A percentile compares a stretch with the other conserved stretches of the same genome.
Conservation (phyloP, 1,140 invertebrate genomes). For the Brachionus manjavacas region DNA sequence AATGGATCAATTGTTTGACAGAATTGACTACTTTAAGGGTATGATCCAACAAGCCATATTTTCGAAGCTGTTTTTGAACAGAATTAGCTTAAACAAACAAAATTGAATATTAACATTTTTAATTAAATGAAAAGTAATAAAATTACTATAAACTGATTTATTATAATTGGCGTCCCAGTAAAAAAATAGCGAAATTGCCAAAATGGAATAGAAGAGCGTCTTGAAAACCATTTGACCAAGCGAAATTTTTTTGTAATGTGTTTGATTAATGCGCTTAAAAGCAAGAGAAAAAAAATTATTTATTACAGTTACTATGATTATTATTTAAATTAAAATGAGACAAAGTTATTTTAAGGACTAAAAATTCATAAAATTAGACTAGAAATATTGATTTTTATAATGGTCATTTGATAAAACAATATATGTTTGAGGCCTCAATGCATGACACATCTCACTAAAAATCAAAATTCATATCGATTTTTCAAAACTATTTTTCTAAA, state of each 20-base stretch:
- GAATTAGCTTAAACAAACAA: constrained; percentile 26
- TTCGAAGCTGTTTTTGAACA: neutral
- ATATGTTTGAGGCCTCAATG: neutral
- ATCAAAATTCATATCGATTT: neutral
- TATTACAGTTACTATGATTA: neutral
- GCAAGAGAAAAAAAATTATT: neutral
- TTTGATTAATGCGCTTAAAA: neutral
- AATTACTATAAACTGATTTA: constrained; percentile 35
- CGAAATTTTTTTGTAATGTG: neutral
- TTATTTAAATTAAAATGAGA: neutral
- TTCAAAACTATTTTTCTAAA: no score
- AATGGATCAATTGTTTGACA: neutral
- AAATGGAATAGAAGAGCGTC: neutral
- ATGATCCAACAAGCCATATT: constrained; percentile 17
- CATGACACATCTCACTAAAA: neutral
- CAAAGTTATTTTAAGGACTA: neutral
- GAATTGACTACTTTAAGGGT: constrained; percentile 11
- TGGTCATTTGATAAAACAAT: neutral
- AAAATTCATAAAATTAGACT: neutral
- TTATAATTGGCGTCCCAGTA: constrained; percentile 32
- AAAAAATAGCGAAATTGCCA: neutral
- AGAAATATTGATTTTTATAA: neutral
- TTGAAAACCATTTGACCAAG: neutral
- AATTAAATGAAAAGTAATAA: neutral
- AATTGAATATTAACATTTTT: neutral